Evolutionary conservation across 2,888 invertebrate species (phyloP).

Genomic region (Dermolepida albohirtum): DNA sequence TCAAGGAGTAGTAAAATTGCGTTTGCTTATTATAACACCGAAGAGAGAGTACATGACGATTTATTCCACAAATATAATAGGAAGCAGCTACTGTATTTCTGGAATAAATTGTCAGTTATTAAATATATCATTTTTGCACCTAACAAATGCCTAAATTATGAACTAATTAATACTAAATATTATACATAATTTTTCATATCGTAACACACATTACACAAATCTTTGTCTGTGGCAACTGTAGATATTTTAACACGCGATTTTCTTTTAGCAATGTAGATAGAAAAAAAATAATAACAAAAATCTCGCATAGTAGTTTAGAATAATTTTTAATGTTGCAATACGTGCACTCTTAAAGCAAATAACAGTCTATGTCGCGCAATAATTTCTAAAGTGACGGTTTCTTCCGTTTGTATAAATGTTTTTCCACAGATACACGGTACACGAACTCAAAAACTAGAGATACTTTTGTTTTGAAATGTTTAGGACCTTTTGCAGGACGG

Average conservation of each 20-base stretch:
- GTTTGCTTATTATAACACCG: too few species aligned
- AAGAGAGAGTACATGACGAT: too few species aligned
- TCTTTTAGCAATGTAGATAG: slow-evolving; percentile 1
- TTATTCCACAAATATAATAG: too few species aligned
- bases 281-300: neutral
- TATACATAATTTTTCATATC: too few species aligned
- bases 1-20: too few species aligned
- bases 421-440: slow-evolving; percentile 42
- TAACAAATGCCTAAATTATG: too few species aligned
- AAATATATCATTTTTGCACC: neutral
- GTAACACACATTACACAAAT: slow-evolving; percentile 5
- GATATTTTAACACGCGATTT: neutral
- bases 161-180: too few species aligned
- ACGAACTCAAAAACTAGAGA: slow-evolving; percentile 31
- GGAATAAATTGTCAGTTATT: neutral
- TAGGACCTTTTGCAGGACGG: slow-evolving; percentile 76
- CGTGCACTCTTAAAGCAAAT: too few species aligned
- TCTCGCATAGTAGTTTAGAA: neutral
- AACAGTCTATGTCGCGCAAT: neutral
- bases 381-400: slow-evolving; percentile 2
- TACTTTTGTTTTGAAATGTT: slow-evolving; percentile 37
- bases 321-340: too few species aligned
- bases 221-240: slow-evolving; percentile 32
- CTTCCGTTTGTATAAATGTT: slow-evolving; percentile 20
- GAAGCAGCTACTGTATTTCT: too few species aligned